Evolutionary conservation across 2,797 vertebrate genomes (phyloP).

Genomic region (Falco novaeseelandiae): DNA sequence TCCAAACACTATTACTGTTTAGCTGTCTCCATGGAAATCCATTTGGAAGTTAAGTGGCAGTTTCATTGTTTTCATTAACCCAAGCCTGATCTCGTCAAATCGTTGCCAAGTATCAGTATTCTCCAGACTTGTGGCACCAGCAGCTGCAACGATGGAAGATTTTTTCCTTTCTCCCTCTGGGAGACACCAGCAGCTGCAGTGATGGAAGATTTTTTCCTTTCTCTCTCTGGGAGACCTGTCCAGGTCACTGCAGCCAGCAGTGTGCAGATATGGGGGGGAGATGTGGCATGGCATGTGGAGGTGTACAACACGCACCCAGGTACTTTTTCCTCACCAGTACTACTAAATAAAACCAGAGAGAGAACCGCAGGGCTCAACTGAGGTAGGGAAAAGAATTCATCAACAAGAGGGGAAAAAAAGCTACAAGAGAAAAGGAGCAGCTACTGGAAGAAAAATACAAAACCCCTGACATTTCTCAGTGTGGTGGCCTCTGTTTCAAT

Average conservation of each 20-base stretch:
- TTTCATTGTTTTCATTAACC: not conserved
- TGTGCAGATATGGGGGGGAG: not conserved
- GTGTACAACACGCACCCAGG: not conserved
- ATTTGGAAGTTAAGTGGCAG: not conserved
- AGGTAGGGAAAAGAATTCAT: not conserved
- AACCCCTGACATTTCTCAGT: not conserved
- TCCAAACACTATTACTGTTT: not conserved
- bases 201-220: not conserved
- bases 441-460: not conserved
- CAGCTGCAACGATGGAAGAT: not conserved
- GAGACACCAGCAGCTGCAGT: not conserved
- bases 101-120: not conserved
- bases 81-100: not conserved
- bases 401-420: not conserved
- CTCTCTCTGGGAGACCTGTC: not conserved
- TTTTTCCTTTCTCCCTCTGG: not conserved
- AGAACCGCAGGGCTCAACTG: not conserved
- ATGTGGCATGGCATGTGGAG: not conserved
- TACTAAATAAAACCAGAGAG: not conserved
- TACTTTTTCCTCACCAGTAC: not conserved
- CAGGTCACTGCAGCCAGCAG: not conserved
- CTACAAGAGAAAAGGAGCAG: not conserved
- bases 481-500: not conserved
- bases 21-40: conserved; percentile 8
- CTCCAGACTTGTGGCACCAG: not conserved